phyloP scores from a whole-genome alignment of 2,113 vertebrate species.

The Antidorcas marsupialis region DNA sequence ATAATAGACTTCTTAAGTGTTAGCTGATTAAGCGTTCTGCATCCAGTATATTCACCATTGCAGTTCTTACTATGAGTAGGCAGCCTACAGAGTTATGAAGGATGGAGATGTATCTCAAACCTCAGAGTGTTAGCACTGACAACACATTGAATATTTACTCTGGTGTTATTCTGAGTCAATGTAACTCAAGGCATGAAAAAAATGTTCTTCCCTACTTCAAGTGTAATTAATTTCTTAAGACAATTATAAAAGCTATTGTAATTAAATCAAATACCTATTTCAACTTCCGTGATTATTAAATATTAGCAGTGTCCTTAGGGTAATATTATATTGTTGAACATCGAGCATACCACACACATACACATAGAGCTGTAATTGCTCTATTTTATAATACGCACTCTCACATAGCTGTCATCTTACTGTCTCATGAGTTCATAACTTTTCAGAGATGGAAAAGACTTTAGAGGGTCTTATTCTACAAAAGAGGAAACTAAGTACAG shows the following conservation, averaged over 20 bases:
- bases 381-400: neutral
- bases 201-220: conserved; percentile 16
- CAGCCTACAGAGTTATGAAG: neutral
- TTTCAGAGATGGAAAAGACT: neutral
- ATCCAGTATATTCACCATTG: neutral
- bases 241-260: conserved; percentile 62
- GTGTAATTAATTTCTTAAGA: conserved; percentile 64
- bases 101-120: neutral
- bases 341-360: neutral
- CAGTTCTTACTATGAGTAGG: neutral
- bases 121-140: neutral
- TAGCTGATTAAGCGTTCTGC: neutral
- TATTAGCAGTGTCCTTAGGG: conserved; percentile 37
- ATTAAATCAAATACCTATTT: conserved; percentile 63
- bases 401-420: neutral
- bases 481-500: neutral
- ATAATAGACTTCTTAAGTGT: neutral
- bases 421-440: neutral
- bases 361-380: neutral
- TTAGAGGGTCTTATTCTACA: neutral
- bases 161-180: neutral
- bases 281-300: conserved; percentile 48
- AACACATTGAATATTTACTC: neutral
- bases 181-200: neutral
- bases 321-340: conserved; percentile 8